Conservation (phyloP, 2,113 vertebrate species). For the Nansenia antarctica region DNA sequence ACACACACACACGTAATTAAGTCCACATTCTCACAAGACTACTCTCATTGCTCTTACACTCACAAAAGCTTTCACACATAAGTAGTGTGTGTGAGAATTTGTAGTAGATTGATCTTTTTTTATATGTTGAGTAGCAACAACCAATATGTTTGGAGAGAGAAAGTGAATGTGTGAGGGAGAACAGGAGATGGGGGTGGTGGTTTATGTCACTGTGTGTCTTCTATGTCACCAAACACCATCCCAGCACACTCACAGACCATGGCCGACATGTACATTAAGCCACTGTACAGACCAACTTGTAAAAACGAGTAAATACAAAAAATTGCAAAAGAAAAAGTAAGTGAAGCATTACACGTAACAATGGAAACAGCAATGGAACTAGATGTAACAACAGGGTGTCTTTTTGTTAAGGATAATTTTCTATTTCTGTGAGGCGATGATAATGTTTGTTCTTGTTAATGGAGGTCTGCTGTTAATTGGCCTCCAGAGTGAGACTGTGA, state of each 20-base stretch:
- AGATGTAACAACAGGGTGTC: not conserved
- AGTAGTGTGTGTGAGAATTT: not conserved
- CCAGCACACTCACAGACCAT: constrained; percentile 38
- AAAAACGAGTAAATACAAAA: constrained; percentile 35
- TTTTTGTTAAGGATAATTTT: not conserved
- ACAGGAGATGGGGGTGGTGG: not conserved
- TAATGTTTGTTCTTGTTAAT: not conserved
- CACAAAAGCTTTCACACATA: not conserved
- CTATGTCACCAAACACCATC: not conserved
- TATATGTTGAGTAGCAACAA: not conserved
- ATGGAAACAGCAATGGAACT: constrained; percentile 17
- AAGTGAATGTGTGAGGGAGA: not conserved
- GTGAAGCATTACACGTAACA: constrained; percentile 12
- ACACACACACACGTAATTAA: not conserved
- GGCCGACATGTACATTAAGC: constrained; percentile 42
- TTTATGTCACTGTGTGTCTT: not conserved
- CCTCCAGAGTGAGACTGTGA: no score
- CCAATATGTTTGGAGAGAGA: not conserved
- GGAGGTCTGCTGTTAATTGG: not conserved
- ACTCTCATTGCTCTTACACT: not conserved
- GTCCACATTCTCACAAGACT: constrained; percentile 1
- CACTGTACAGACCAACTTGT: constrained; percentile 41
- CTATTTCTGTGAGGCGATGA: not conserved
- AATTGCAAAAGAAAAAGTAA: constrained; percentile 23
- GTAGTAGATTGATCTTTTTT: not conserved